Evolutionary conservation across 2,797 vertebrate genomes (phyloP), one percentile per base, ranked within the genome.

Genomic region (Momotus momota): DNA sequence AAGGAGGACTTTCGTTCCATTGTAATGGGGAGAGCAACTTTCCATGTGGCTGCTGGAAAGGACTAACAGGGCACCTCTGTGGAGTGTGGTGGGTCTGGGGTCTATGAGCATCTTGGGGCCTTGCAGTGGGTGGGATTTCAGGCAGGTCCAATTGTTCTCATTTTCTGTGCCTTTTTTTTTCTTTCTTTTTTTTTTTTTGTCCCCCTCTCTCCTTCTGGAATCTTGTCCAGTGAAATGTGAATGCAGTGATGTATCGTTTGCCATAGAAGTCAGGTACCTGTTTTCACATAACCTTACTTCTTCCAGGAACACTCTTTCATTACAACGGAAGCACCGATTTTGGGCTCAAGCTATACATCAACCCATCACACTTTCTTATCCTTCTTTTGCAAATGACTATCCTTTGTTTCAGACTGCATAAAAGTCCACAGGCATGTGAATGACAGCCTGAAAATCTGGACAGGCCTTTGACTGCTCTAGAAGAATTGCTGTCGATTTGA

Each of bases 281-380:
- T 65, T 92, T 69, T 77, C 22, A 17, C 51, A 21, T 58, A 1
- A 0, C 62, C 31, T 26, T 62, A 18, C 6, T 75, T 80, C 33
- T 41, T 86, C 23, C 46, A 72, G 46, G 43, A 75, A 21, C 38
- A 33, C 11, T 20, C 16, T 65, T 87, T 77, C 18, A 7, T 57
- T 85, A 31, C 12, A 84, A 27, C 38, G 52, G 41, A 62, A 70
- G 8, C 29, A 19, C 6, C 45, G 57, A 21, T 73, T 72, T 85
- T 82, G 27, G 66, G 22, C 33, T 69, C 31, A 45, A 51, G 31
- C 43, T 54, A 54, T 45, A 29, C 8, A 4, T 58, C 0, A 1
- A 48, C 40, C 26, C 8, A 4, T 58, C 0, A 1, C 1, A 1
- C 33, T 88, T 61, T 58, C 7, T 35, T 41, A 4, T 31, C 22